phyloP scores from a whole-genome alignment of 2,888 invertebrate genomes.

The Rhodophaea formosa region DNA sequence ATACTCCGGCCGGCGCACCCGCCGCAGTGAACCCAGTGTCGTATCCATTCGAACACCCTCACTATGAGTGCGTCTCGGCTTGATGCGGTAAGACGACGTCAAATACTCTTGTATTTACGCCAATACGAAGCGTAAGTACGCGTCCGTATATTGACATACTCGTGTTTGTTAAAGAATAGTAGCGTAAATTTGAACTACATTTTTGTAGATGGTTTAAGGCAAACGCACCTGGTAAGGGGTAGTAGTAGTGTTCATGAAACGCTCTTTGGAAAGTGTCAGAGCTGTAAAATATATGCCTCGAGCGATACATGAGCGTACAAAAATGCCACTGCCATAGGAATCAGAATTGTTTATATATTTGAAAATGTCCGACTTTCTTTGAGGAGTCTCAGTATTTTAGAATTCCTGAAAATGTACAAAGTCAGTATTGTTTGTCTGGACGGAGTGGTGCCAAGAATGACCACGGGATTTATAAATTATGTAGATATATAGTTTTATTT shows the following conservation, averaged over 20 bases:
- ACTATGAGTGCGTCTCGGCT: background rate
- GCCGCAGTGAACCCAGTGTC: conserved; percentile 43
- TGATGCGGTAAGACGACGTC: background rate
- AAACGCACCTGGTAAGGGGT: background rate
- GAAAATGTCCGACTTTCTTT: background rate
- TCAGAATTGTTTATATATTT: background rate
- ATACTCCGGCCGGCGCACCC: conserved; percentile 64
- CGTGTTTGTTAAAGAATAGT: background rate
- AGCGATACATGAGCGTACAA: background rate
- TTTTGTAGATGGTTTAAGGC: background rate
- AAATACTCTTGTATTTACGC: too few relatives aligned
- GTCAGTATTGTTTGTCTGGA: conserved; percentile 33
- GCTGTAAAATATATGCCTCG: background rate
- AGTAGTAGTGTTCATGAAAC: background rate
- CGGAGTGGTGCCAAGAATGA: conserved; percentile 19
- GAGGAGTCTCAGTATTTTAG: conserved; percentile 23
- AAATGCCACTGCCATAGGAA: background rate
- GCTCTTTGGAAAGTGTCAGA: background rate
- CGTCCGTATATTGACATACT: background rate
- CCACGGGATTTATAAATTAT: conserved; percentile 8
- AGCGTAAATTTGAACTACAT: background rate
- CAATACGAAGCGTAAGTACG: background rate
- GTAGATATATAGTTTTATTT: conserved; percentile 15
- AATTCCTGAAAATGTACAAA: conserved; percentile 39
- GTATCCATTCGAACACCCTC: background rate